Percentiles rank a stretch among this genome's conserved stretches.
phyloP scores from a whole-genome alignment of 2,888 invertebrate species.

The Gandaritis pyraliata region DNA sequence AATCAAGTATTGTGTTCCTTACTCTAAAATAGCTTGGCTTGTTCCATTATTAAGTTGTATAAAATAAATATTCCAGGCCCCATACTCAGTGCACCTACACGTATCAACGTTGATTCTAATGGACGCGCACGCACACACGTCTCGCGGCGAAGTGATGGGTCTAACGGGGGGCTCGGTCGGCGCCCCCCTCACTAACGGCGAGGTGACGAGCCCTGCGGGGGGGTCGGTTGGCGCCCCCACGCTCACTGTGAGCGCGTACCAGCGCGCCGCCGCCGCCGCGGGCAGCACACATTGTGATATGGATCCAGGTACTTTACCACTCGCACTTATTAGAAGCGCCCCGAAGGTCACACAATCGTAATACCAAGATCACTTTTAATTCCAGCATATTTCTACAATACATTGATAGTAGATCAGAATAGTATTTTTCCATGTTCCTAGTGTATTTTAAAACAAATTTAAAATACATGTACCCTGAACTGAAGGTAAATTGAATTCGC shows the following conservation, averaged over 20 bases:
- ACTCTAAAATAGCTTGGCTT: too few relatives aligned
- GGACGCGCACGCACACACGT: constrained; percentile 89
- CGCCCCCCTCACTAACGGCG: constrained; percentile 60
- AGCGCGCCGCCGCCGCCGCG: constrained; percentile 86
- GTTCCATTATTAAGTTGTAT: neutral
- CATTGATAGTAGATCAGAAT: too few relatives aligned
- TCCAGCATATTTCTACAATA: too few relatives aligned
- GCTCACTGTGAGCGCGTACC: constrained; percentile 69
- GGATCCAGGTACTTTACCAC: constrained; percentile 86
- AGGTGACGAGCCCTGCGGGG: constrained; percentile 90
- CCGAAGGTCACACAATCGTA: too few relatives aligned
- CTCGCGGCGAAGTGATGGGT: constrained; percentile 90
- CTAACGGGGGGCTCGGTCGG: constrained; percentile 85
- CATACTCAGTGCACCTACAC: constrained; percentile 84
- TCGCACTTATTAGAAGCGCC: too few relatives aligned
- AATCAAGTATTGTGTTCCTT: too few relatives aligned
- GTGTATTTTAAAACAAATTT: too few relatives aligned
- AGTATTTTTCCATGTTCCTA: too few relatives aligned
- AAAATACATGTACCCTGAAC: too few relatives aligned
- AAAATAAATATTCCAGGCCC: constrained; percentile 76
- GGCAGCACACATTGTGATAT: constrained; percentile 90
- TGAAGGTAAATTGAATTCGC: too few relatives aligned
- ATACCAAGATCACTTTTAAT: too few relatives aligned
- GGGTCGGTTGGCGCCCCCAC: constrained; percentile 64
- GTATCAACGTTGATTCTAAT: constrained; percentile 86